phyloP scores from a whole-genome alignment of 2,888 invertebrate genomes.

The Cryptocheilus praepositus region DNA sequence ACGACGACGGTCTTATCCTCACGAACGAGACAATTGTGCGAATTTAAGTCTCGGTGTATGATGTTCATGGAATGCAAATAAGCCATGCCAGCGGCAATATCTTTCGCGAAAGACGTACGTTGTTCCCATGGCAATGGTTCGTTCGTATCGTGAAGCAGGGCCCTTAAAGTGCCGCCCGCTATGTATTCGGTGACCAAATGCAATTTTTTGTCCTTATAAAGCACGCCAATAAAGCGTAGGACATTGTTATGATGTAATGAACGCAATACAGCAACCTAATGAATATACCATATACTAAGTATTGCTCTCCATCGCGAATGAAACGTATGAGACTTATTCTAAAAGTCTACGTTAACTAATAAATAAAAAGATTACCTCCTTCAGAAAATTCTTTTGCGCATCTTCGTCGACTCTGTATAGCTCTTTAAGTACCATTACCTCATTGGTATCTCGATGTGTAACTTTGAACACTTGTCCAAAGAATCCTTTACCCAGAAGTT shows the following conservation, averaged over 20 bases:
- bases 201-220: conserved; percentile 93
- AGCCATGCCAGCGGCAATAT: conserved; percentile 95
- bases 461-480: conserved; percentile 96
- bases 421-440: conserved; percentile 97
- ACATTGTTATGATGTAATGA: conserved; percentile 94
- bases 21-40: conserved; percentile 94
- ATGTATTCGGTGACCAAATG: conserved; percentile 96
- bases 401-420: conserved; percentile 94
- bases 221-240: conserved; percentile 91
- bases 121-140: conserved; percentile 86
- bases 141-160: conserved; percentile 85
- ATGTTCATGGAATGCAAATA: conserved; percentile 96
- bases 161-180: conserved; percentile 92
- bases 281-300: conserved; percentile 1
- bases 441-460: conserved; percentile 91
- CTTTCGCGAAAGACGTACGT: conserved; percentile 90
- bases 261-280: conserved; percentile 90
- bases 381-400: conserved; percentile 94
- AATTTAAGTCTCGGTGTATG: conserved; percentile 96
- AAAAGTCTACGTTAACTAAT: neutral
- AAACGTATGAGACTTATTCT: neutral
- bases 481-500: conserved; percentile 93
- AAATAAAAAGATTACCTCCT: conserved; percentile 80
- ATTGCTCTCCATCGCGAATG: neutral
- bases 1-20: conserved; percentile 95